A percentile compares a stretch with the other conserved stretches of the same genome.
phyloP scores from a whole-genome alignment of 2,888 invertebrate species.

The Papilio demoleus region DNA sequence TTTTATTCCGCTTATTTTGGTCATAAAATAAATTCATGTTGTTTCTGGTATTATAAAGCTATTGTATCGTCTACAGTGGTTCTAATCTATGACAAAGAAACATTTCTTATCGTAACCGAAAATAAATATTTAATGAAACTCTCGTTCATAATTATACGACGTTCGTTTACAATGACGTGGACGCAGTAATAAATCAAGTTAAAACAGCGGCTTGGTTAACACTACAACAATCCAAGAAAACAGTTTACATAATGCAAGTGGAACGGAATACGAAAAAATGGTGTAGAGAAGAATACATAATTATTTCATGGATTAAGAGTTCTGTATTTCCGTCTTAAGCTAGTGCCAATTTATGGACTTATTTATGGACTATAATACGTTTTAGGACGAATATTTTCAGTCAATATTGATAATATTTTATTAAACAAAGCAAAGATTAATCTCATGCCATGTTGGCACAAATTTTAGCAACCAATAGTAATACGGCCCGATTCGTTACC shows the following conservation, averaged over 20 bases:
- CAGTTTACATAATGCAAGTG: not conserved
- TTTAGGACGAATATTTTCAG: too few species aligned
- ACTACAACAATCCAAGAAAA: not conserved
- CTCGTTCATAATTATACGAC: constrained; percentile 12
- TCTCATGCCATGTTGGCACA: not conserved
- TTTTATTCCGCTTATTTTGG: not conserved
- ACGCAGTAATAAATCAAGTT: constrained; percentile 10
- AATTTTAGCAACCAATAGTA: not conserved
- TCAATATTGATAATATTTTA: not conserved
- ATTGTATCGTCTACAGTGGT: not conserved
- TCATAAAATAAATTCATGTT: not conserved
- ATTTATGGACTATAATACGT: too few species aligned
- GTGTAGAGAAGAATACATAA: not conserved
- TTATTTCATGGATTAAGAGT: not conserved
- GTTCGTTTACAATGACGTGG: constrained; percentile 13
- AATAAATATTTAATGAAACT: constrained; percentile 32
- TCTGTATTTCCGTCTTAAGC: too few species aligned
- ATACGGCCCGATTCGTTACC: not conserved
- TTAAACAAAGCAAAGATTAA: not conserved
- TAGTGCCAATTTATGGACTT: too few species aligned
- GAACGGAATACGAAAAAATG: not conserved
- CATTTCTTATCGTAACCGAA: constrained; percentile 26
- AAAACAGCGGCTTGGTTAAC: not conserved
- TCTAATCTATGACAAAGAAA: constrained; percentile 22
- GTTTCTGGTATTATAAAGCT: not conserved